Conservation (phyloP, 2,888 invertebrate species). For the Coenonympha arcania region DNA sequence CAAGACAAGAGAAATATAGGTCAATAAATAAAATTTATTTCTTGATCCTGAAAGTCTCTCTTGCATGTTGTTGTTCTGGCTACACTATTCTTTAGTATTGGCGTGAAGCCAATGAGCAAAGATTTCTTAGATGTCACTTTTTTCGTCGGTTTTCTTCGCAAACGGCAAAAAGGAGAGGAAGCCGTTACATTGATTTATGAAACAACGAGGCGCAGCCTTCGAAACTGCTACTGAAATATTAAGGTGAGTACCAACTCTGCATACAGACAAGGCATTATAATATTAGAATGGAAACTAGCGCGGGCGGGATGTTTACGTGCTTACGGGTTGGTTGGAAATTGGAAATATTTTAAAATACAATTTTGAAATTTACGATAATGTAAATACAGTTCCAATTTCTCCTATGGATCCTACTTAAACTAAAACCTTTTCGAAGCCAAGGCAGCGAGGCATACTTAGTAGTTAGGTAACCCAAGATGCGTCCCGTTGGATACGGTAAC, state of each 20-base stretch:
- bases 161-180: conserved; percentile 51
- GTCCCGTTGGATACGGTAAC: too few species aligned
- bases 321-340: not conserved
- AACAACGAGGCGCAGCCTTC: conserved; percentile 26
- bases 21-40: too few species aligned
- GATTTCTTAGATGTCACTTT: conserved; percentile 50
- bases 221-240: conserved; percentile 23
- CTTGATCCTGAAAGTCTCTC: not conserved
- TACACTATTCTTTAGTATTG: conserved; percentile 36
- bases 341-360: not conserved
- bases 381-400: too few species aligned
- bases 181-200: conserved; percentile 67
- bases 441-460: too few species aligned
- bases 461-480: too few species aligned
- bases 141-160: conserved; percentile 43
- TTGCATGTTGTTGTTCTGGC: not conserved
- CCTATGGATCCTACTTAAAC: too few species aligned
- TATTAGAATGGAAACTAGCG: not conserved
- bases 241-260: conserved; percentile 12
- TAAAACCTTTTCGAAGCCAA: too few species aligned
- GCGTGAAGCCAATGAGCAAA: conserved; percentile 47
- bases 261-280: conserved; percentile 1
- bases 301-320: too few species aligned
- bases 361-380: too few species aligned
- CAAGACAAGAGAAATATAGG: too few species aligned